phyloP scores from a whole-genome alignment of 2,113 vertebrate species.

The Crocuta crocuta region DNA sequence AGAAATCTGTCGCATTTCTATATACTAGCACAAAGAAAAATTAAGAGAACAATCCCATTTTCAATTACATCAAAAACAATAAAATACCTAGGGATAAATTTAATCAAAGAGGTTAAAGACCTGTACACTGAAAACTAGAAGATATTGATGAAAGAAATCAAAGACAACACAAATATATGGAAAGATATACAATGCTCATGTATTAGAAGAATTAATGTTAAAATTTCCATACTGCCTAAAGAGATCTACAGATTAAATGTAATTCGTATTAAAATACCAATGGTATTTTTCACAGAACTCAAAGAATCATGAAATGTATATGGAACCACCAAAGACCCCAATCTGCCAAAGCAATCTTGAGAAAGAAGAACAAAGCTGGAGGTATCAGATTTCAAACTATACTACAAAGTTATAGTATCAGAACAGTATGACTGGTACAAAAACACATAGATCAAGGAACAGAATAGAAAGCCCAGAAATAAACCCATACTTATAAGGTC shows the following conservation, averaged over 20 bases:
- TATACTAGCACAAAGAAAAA: neutral
- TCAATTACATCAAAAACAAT: neutral
- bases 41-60: neutral
- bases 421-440: neutral
- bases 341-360: neutral
- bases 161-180: neutral
- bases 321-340: neutral
- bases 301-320: neutral
- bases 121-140: neutral
- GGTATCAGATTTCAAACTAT: neutral
- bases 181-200: neutral
- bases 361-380: neutral
- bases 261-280: neutral
- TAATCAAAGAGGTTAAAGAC: neutral
- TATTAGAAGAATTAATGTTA: neutral
- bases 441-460: neutral
- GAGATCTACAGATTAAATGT: neutral
- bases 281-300: neutral
- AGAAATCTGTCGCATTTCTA: neutral
- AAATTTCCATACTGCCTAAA: neutral
- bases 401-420: neutral
- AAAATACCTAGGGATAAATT: neutral
- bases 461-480: neutral
- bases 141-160: neutral
- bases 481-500: neutral